These are phyloP conservation scores for Melieria picta DNA, from an alignment of 2,888 invertebrate genomes.

Conservation along the genomic window DNA sequence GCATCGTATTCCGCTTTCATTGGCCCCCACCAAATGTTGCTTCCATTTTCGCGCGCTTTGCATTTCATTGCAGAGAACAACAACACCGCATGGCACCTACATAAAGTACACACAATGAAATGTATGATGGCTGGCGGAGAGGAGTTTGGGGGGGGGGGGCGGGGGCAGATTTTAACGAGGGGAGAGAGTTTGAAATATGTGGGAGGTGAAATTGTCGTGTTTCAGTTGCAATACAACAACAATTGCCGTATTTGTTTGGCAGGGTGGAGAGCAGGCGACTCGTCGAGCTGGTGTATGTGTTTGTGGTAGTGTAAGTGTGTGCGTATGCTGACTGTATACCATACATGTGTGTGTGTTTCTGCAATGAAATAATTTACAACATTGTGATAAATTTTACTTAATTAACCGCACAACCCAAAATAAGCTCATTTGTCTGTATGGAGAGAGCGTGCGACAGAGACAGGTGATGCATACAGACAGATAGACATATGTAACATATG, in stretches of 20 bases:
- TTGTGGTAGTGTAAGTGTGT: neutral
- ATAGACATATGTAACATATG: neutral
- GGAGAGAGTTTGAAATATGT: too few species aligned
- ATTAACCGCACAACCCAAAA: slow-evolving; percentile 40
- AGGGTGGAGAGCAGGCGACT: too few species aligned
- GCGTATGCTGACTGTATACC: neutral
- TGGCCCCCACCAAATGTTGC: neutral
- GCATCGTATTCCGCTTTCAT: neutral
- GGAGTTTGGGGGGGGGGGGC: too few species aligned
- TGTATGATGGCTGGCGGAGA: too few species aligned
- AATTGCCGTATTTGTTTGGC: too few species aligned
- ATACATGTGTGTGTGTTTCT: neutral
- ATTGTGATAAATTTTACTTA: slow-evolving; percentile 44
- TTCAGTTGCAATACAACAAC: too few species aligned
- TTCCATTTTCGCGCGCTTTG: neutral
- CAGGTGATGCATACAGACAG: neutral
- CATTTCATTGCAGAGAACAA: neutral
- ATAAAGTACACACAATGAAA: neutral
- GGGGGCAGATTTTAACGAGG: too few species aligned
- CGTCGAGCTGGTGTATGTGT: too few species aligned
- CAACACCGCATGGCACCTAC: neutral
- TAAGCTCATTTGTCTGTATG: slow-evolving; percentile 37
- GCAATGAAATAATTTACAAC: slow-evolving; percentile 40
- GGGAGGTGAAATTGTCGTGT: too few species aligned
- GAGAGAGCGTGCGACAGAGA: neutral